phyloP scores from a whole-genome alignment of 2,888 invertebrate genomes.

The Heliconius sara region DNA sequence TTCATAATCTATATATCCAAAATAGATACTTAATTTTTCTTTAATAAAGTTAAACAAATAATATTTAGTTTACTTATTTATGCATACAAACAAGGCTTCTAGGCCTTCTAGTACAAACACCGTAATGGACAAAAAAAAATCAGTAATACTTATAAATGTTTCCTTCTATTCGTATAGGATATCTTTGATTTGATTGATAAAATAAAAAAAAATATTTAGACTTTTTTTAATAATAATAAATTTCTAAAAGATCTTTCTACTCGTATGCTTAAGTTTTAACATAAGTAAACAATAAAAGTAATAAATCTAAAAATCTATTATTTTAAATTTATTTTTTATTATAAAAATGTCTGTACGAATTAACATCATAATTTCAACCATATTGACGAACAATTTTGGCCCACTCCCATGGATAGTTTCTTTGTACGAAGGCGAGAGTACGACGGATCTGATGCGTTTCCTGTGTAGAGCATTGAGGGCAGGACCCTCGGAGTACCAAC shows the following conservation, averaged over 20 bases:
- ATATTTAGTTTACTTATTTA: background rate
- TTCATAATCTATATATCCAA: background rate
- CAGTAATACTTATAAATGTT: background rate
- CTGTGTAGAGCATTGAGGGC: slow-evolving; percentile 87
- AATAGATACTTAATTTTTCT: background rate
- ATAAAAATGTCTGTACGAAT: background rate
- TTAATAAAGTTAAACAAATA: no score
- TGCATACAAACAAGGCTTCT: background rate
- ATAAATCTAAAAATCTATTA: no score
- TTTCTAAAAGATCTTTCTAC: no score
- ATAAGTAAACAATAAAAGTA: no score
- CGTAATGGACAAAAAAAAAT: background rate
- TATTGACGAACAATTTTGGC: slow-evolving; percentile 88
- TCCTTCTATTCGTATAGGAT: background rate
- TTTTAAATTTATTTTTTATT: no score
- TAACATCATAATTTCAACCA: slow-evolving; percentile 69
- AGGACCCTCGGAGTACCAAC: slow-evolving; percentile 88
- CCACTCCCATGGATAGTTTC: slow-evolving; percentile 91
- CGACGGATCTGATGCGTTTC: slow-evolving; percentile 88
- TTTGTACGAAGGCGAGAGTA: slow-evolving; percentile 89
- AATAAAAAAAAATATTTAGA: background rate
- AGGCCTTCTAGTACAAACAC: background rate
- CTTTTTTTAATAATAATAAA: background rate
- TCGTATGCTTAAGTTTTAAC: no score
- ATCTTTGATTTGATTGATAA: background rate